A percentile compares a stretch with the other conserved stretches of the same genome.
Evolutionary conservation across 2,113 vertebrate genomes (phyloP).

Genomic region (Hippocampus mohnikei): DNA sequence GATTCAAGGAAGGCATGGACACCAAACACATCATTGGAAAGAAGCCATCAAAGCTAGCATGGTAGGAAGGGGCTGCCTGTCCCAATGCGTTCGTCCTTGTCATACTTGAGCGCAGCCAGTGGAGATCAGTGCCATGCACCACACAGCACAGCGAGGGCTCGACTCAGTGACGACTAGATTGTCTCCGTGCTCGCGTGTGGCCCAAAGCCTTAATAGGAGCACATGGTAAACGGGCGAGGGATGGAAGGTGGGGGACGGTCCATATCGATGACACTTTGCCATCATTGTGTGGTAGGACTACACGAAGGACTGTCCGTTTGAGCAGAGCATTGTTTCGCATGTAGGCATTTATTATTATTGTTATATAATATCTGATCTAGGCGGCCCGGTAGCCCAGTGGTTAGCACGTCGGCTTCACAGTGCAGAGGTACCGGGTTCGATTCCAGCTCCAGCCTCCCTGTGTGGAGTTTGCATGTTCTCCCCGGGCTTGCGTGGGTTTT

Average conservation of each 20-base stretch:
- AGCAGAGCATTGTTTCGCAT: not conserved
- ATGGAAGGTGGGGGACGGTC: slow-evolving; percentile 15
- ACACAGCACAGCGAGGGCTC: slow-evolving; percentile 64
- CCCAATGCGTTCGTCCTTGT: slow-evolving; percentile 24
- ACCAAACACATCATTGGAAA: not conserved
- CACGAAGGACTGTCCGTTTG: slow-evolving; percentile 14
- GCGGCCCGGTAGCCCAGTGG: no score
- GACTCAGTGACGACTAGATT: slow-evolving; percentile 65
- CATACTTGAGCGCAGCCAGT: slow-evolving; percentile 36
- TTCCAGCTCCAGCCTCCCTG: no score
- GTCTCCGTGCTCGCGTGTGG: slow-evolving; percentile 56
- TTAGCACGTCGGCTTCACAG: no score
- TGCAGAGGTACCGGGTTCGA: no score
- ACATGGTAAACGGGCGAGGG: slow-evolving; percentile 51
- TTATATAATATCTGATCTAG: no score
- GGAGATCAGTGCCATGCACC: slow-evolving; percentile 71
- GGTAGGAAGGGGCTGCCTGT: slow-evolving; percentile 39
- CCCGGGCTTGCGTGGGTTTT: no score
- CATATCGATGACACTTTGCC: slow-evolving; percentile 41
- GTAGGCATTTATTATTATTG: no score
- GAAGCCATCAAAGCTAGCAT: not conserved
- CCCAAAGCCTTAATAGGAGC: slow-evolving; percentile 43
- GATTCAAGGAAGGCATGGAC: not conserved
- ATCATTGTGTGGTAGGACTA: slow-evolving; percentile 28
- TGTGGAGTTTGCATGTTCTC: no score